phyloP scores from a whole-genome alignment of 2,113 vertebrate genomes.

The Podilymbus podiceps region DNA sequence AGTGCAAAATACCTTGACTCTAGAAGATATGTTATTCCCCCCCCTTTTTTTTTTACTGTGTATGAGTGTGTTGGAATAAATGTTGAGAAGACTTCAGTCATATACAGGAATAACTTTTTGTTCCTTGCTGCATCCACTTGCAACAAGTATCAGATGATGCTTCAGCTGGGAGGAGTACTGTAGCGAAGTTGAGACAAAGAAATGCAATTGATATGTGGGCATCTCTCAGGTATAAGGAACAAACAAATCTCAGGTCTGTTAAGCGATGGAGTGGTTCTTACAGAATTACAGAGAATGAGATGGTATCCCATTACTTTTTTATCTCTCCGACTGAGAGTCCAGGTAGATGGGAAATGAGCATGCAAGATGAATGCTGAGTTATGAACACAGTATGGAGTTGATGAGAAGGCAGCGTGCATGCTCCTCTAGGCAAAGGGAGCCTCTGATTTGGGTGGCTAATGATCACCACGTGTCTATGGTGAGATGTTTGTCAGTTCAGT shows the following conservation, averaged over 20 bases:
- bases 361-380: background rate
- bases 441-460: background rate
- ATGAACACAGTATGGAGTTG: background rate
- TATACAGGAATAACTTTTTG: background rate
- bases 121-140: background rate
- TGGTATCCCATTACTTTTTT: background rate
- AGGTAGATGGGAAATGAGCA: background rate
- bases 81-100: background rate
- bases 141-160: background rate
- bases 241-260: background rate
- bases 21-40: background rate
- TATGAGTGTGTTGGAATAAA: background rate
- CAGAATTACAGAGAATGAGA: background rate
- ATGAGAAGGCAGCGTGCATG: background rate
- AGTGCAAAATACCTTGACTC: background rate
- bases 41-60: background rate
- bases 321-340: background rate
- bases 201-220: background rate
- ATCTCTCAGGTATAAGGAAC: background rate
- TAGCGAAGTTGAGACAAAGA: background rate
- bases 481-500: background rate
- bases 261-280: background rate
- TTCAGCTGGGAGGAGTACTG: background rate
- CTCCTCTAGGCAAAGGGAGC: background rate
- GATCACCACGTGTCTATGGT: background rate